Evolutionary conservation across 2,797 vertebrate species (phyloP), one percentile per base, ranked within the genome.

Genomic region (Pterois miles): DNA sequence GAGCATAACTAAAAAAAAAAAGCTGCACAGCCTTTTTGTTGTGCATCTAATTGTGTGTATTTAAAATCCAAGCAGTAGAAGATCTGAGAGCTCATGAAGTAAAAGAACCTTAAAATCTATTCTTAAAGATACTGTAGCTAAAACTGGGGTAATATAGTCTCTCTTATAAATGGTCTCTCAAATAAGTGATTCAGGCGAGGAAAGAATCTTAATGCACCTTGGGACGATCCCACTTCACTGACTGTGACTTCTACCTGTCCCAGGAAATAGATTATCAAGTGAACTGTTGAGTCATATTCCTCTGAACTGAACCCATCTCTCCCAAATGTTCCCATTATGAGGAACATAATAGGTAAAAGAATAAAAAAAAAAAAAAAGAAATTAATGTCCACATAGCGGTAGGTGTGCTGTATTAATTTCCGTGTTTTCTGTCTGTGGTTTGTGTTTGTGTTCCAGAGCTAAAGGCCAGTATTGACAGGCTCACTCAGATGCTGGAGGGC

Each of bases 401-500:
- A 33, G 58, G 78, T 81, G 65, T 67, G 81, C 38, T 50, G 7
- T 40, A 13, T 31, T 52, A 8, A 88, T 89, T n/a, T 79, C 33
- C 43, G 2, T 79, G 34, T 63, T 62, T 62, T 27, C n/a, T 8
- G 20, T 36, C 4, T 33, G 4, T 8, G 2, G 50, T 36, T 75
- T 46, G 6, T n/a, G 5, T 57, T 56, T 89, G 85, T 87, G 14
- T 84, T n/a, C 50, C 93, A 99, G 98, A 97, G 86, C 93, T 99
- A 71, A 97, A 97, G 92, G 95, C 94, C 80, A 97, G 93, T 76
- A 96, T 99, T 67, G 91, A 95, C 76, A 91, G 88, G 82, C 93
- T 96, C 80, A 94, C 79, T 59, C 95, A 96, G 67, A 91, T 89
- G 73, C 93, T 99, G 0, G 96, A 98, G 80, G 94, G 95, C 82